Evolutionary conservation across 2,888 invertebrate species (phyloP).

Genomic region (Ptychoptera contaminata): DNA sequence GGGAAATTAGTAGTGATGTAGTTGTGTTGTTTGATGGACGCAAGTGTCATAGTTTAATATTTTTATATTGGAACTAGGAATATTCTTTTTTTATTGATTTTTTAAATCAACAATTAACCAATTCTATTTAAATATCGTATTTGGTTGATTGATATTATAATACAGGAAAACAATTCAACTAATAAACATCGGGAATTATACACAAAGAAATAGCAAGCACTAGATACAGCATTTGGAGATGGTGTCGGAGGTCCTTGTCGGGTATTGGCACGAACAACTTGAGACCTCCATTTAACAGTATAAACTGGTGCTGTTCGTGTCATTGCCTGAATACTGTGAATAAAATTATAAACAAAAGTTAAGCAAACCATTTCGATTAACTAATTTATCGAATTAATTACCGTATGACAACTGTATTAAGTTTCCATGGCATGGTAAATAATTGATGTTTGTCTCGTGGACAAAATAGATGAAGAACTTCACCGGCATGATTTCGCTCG

Average conservation of each 20-base stretch:
- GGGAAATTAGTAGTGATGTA: no score
- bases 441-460: constrained; percentile 51
- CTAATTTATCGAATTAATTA: constrained; percentile 17
- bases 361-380: constrained; percentile 2
- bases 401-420: constrained; percentile 57
- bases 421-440: constrained; percentile 51
- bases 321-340: constrained; percentile 45
- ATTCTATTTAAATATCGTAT: no score
- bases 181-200: no score
- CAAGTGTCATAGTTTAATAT: no score
- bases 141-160: no score
- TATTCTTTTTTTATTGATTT: no score
- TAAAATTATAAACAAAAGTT: neutral
- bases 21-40: no score
- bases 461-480: constrained; percentile 51
- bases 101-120: no score
- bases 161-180: no score
- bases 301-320: constrained; percentile 52
- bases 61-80: no score
- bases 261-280: constrained; percentile 45
- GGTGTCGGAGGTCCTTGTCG: constrained; percentile 16
- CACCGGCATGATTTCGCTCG: constrained; percentile 41
- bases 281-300: constrained; percentile 51
- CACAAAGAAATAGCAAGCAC: neutral
- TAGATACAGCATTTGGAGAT: constrained; percentile 1